A percentile compares a stretch with the other conserved stretches of the same genome.
Conservation (phyloP, 2,888 invertebrate species). For the Ametastegia equiseti region DNA sequence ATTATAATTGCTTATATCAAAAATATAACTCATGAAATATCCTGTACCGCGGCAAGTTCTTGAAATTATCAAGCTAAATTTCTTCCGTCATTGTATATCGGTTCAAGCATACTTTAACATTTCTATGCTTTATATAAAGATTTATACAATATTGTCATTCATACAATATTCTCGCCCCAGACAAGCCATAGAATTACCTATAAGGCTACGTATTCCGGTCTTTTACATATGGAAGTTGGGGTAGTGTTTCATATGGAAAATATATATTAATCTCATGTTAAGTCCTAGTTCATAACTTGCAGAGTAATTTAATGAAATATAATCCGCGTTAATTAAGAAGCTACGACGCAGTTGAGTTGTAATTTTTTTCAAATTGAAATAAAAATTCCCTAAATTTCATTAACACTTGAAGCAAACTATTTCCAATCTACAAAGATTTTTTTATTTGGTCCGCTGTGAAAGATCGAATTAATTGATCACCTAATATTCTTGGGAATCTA, state of each 20-base stretch:
- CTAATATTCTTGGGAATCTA: background rate
- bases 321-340: background rate
- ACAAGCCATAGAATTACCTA: constrained; percentile 3
- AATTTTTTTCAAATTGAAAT: background rate
- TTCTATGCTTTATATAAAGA: background rate
- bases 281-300: constrained; percentile 24
- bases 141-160: constrained; percentile 9
- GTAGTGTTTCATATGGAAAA: constrained; percentile 35
- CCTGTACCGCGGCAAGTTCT: background rate
- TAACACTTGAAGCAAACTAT: background rate
- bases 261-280: constrained; percentile 41
- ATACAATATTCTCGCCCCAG: background rate
- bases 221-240: background rate
- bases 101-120: background rate
- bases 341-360: background rate
- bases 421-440: background rate
- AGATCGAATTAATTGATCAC: background rate
- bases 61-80: background rate
- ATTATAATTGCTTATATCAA: background rate
- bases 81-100: background rate
- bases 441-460: background rate
- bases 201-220: constrained; percentile 18
- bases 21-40: constrained; percentile 4
- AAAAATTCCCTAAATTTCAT: background rate
- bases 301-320: constrained; percentile 29